Conservation (phyloP, 2,113 vertebrate genomes). For the Coryphaenoides rupestris region DNA sequence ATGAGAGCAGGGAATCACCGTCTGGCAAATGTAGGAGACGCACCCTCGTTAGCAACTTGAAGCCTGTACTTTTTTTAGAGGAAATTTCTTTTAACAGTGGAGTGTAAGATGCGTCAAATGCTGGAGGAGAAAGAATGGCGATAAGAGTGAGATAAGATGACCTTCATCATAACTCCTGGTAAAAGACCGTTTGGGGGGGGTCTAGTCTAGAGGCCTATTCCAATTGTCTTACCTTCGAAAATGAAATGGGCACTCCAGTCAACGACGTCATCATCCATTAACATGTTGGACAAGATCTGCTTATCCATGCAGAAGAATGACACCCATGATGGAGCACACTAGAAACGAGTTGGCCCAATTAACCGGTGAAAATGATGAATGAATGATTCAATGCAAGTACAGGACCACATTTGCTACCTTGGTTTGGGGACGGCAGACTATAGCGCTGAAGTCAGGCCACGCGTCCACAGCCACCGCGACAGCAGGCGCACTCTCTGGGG, state of each 20-base stretch:
- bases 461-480: conserved; percentile 51
- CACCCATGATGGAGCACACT: too few relatives aligned
- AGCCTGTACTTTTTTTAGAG: conserved; percentile 23
- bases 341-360: too few relatives aligned
- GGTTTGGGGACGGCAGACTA: conserved; percentile 42
- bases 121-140: conserved; percentile 36
- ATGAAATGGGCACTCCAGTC: conserved; percentile 53
- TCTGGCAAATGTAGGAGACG: conserved; percentile 56
- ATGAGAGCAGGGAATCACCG: conserved; percentile 21
- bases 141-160: too few relatives aligned
- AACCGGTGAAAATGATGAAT: too few relatives aligned
- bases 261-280: conserved; percentile 39
- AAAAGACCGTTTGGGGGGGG: too few relatives aligned
- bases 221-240: conserved; percentile 47
- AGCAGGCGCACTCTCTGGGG: conserved; percentile 39
- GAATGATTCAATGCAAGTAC: too few relatives aligned
- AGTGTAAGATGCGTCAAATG: conserved; percentile 33
- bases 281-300: conserved; percentile 38
- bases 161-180: too few relatives aligned
- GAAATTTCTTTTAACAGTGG: conserved; percentile 46
- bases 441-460: conserved; percentile 64
- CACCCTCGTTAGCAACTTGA: neutral
- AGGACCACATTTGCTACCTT: too few relatives aligned
- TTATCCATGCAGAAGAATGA: conserved; percentile 48
- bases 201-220: too few relatives aligned